Conservation (phyloP, 2,113 vertebrate species). For the Ardeotis arabs region DNA sequence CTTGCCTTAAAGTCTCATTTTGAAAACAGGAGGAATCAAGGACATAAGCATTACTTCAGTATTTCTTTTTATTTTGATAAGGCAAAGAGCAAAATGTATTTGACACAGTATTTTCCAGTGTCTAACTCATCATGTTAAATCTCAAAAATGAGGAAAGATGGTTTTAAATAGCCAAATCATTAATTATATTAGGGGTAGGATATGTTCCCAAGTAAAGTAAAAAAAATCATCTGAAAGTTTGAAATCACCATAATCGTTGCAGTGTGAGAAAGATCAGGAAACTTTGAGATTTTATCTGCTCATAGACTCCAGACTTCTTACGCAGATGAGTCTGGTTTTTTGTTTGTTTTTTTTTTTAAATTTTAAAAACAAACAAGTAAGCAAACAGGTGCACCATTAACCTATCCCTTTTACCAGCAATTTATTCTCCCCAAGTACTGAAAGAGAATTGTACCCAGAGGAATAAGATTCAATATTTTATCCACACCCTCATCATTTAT, state of each 20-base stretch:
- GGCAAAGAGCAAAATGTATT: not conserved
- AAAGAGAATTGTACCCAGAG: not conserved
- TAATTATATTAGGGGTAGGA: not conserved
- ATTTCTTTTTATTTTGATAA: not conserved
- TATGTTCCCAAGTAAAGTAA: not conserved
- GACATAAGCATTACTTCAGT: not conserved
- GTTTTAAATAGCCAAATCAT: not conserved
- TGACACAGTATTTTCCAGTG: not conserved
- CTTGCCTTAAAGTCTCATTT: not conserved
- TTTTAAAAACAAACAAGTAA: not conserved
- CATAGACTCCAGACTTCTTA: not conserved
- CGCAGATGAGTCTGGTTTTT: not conserved
- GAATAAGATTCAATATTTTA: constrained; percentile 24
- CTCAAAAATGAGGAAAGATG: not conserved
- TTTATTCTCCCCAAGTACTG: not conserved
- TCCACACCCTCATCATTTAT: not conserved
- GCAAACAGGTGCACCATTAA: not conserved
- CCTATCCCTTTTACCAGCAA: not conserved
- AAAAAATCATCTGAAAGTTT: not conserved
- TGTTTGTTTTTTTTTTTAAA: not conserved
- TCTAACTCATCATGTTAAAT: not conserved
- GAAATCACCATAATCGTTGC: not conserved
- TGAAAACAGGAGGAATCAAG: not conserved
- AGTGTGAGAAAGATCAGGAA: not conserved
- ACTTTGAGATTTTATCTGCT: not conserved